Percentiles rank a stretch among this genome's conserved stretches.
Conservation (phyloP, 2,113 vertebrate genomes). For the Ceyx cyanopectus region DNA sequence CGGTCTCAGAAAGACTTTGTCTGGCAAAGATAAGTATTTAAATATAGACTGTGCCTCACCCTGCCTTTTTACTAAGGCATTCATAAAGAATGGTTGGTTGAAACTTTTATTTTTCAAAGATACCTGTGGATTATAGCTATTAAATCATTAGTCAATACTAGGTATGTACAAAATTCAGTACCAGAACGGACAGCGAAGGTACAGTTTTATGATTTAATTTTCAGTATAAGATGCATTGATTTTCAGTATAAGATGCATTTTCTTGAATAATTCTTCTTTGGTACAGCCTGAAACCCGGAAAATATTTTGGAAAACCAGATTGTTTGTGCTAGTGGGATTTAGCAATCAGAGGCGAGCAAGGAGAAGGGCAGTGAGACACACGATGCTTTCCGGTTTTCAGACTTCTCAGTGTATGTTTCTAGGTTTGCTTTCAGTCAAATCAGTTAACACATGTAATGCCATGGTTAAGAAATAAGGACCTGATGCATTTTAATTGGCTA, state of each 20-base stretch:
- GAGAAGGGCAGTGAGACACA: background rate
- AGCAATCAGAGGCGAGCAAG: background rate
- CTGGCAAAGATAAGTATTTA: background rate
- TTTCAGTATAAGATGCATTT: background rate
- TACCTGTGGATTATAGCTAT: conserved; percentile 72
- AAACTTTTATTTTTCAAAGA: conserved; percentile 26
- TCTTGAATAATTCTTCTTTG: background rate
- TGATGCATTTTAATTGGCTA: conserved; percentile 19
- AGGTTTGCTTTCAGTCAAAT: background rate
- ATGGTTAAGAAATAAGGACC: conserved; percentile 45
- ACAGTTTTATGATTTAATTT: background rate
- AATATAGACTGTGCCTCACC: background rate
- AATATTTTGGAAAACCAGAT: background rate
- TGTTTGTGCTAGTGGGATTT: background rate
- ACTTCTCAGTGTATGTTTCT: conserved; percentile 1
- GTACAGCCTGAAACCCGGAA: conserved; percentile 27
- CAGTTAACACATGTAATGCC: conserved; percentile 46
- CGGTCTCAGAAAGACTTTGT: background rate
- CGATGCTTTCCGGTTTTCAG: conserved; percentile 12
- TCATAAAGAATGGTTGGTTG: background rate
- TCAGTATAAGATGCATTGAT: background rate
- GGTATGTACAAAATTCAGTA: background rate
- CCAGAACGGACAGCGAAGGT: background rate
- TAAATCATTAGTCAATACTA: background rate
- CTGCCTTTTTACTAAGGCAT: background rate